These are phyloP conservation scores for Acanthococcus lagerstroemiae DNA, from an alignment of 2,888 invertebrate genomes.

Conservation along the genomic window DNA sequence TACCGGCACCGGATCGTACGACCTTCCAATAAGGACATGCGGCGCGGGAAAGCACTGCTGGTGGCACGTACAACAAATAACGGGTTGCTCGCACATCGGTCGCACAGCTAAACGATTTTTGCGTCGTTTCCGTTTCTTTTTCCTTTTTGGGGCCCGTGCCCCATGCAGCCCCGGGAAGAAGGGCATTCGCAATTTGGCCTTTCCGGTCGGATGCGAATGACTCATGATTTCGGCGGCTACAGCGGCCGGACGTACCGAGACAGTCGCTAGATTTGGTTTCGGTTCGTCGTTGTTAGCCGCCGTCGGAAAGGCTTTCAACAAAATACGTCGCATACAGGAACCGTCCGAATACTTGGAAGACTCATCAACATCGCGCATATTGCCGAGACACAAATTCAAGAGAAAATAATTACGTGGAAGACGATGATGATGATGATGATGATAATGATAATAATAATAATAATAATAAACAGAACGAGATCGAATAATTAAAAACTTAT, in stretches of 20 bases:
- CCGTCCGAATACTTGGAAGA: slow-evolving; percentile 10
- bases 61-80: slow-evolving; percentile 16
- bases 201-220: too few relatives aligned
- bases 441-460: neutral
- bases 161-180: too few relatives aligned
- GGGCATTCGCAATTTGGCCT: neutral
- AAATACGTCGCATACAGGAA: slow-evolving; percentile 7
- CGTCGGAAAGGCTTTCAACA: neutral
- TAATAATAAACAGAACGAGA: neutral
- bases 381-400: neutral
- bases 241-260: too few relatives aligned
- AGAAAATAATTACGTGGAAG: neutral
- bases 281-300: neutral
- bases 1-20: slow-evolving; percentile 1
- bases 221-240: too few relatives aligned
- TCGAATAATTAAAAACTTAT: neutral
- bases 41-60: slow-evolving; percentile 3
- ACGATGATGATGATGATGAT: too few relatives aligned
- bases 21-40: slow-evolving; percentile 7
- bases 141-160: neutral
- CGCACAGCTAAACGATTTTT: neutral
- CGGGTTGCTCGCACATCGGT: neutral
- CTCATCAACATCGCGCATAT: slow-evolving; percentile 7
- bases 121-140: slow-evolving; percentile 12
- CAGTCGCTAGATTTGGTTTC: neutral